Evolutionary conservation across 2,888 invertebrate genomes (phyloP), one percentile per base, ranked within the genome.

Genomic region (Oxycera nigricornis): DNA sequence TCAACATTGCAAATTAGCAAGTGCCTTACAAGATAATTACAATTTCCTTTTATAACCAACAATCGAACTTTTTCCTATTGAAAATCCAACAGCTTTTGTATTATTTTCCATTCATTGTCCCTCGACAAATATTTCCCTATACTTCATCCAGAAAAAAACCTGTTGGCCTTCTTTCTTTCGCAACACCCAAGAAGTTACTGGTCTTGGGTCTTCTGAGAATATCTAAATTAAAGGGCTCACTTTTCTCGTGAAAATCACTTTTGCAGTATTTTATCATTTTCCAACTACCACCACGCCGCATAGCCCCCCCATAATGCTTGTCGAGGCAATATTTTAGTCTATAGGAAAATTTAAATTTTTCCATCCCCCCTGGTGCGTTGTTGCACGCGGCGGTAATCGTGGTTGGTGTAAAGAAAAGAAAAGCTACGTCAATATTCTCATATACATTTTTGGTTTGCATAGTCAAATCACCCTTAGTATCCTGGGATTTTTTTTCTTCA

Each of bases 261-360:
- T 55, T 55, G 55, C 55, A 39, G 7, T 39, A 55, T 24, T 55
- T 55, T 55, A 46, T 24, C 55, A 55, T 55, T 50, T 50, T 17
- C n/a, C n/a, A n/a, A n/a, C n/a, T n/a, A n/a, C n/a, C n/a, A n/a
- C n/a, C n/a, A n/a, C n/a, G n/a, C n/a, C n/a, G n/a, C n/a, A n/a
- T n/a, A n/a, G n/a, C n/a, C n/a, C n/a, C n/a, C n/a, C n/a, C n/a
- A 39, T 39, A 7, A 39, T 39, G 9, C 9, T 39, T 39, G 39
- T 39, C 39, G 14, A 50, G 50, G 50, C 17, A 50, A 50, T n/a
- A 7, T 50, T 59, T 11, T 7, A 22, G 59, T 28, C 28, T n/a
- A 59, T 59, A 22, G 59, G 14, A 24, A 65, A 65, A 65, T 65
- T 65, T 41, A 39, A 65, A 65, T 65, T 65, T 65, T 41, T 17